Base-by-base conservation (phyloP, 2,888 invertebrate species). In the Crocallis elinguaria region DNA sequence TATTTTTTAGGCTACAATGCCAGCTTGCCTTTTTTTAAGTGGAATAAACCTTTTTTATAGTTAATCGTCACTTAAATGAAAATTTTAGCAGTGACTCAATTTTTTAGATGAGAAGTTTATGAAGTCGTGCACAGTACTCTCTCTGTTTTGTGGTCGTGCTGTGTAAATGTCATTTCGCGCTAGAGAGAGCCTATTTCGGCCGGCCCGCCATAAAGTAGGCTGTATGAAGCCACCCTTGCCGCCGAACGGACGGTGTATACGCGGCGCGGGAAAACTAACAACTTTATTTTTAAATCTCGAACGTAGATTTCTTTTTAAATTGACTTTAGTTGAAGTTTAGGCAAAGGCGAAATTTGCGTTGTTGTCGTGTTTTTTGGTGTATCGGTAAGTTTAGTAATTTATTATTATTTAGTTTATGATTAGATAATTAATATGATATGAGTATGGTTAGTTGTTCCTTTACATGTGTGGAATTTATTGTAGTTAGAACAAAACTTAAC, bases 141-240 rank as follows among this genome's bases (percentile, higher is more conserved):
- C n/a, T 19, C 19, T 4, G 3, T 5, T 4, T 19, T 19, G 19
- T 19, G 33, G 39, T 65, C 79, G 75, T 70, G 8, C 12, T n/a
- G 12, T 74, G 36, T 81, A 77, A 85, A 79, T 50, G 33, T 44
- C 49, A 54, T 71, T 60, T 43, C 49, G 39, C 32, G 58, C 50
- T 64, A 44, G 65, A 51, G 65, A 65, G 74, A 75, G 75, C 67
- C 69, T 77, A 69, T 73, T 73, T 73, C 50, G 62, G 60, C 63
- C 54, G 12, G 25, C 45, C 14, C 21, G 35, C 43, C 32, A 73
- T 73, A 71, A 75, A 76, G 14, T 74, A 75, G 76, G 74, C 75
- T 74, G 69, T 64, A 63, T 71, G 82, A 82, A 71, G 75, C 80
- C 80, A 77, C 79, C 77, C 68, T 72, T 59, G 73, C 71, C 71